Conservation (phyloP, 1,140 invertebrate species). For the Melanaphis sacchari region DNA sequence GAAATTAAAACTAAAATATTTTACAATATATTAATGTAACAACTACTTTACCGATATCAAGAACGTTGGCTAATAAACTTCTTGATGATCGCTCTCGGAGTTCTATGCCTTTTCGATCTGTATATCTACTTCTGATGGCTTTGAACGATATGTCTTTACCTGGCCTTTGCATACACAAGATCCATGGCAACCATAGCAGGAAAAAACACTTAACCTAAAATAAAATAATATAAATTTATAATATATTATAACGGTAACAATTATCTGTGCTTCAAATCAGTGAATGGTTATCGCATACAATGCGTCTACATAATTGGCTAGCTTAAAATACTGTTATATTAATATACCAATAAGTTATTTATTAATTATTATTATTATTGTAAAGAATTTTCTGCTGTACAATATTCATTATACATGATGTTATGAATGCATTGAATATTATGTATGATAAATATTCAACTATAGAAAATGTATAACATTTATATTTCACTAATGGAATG, state of each 20-base stretch:
- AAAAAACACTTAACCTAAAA: conserved; percentile 88
- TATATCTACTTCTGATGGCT: conserved; percentile 79
- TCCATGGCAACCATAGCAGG: conserved; percentile 95
- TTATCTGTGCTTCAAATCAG: not conserved
- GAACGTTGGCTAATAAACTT: conserved; percentile 89
- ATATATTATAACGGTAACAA: not conserved
- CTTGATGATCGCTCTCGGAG: conserved; percentile 91
- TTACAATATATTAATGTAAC: not conserved
- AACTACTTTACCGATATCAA: conserved; percentile 75
- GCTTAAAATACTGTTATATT: no score
- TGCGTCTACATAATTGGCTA: not conserved
- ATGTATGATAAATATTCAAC: not conserved
- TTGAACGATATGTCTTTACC: conserved; percentile 92
- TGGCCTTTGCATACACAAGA: conserved; percentile 91
- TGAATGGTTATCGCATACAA: not conserved
- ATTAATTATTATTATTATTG: not conserved
- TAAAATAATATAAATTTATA: conserved; percentile 8
- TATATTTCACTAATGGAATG: not conserved
- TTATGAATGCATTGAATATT: not conserved
- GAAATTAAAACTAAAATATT: not conserved
- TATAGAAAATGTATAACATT: no score
- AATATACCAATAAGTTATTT: not conserved
- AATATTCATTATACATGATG: not conserved
- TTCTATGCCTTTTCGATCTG: conserved; percentile 83
- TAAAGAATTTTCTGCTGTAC: not conserved